Percentiles rank a stretch among this genome's conserved stretches.
Conservation (phyloP, 2,888 invertebrate genomes). For the Papilio gigon region DNA sequence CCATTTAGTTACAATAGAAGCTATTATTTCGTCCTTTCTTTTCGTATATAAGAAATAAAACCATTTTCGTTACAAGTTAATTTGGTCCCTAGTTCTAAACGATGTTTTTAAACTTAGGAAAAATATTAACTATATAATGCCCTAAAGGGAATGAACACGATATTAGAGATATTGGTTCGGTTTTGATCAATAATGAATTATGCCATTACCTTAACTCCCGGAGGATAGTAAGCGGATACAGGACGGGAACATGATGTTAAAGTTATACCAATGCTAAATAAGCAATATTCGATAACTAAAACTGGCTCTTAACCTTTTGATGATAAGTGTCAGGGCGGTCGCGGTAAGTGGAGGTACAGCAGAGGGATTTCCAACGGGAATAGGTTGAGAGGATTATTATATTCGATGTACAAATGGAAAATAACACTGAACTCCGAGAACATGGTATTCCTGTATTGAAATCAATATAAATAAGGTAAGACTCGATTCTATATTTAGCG, state of each 20-base stretch:
- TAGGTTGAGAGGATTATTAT: slow-evolving; percentile 52
- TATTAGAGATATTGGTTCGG: slow-evolving; percentile 17
- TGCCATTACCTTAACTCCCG: slow-evolving; percentile 34
- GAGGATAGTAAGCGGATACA: slow-evolving; percentile 34
- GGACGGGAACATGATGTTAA: slow-evolving; percentile 37
- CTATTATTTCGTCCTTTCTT: no score
- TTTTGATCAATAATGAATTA: slow-evolving; percentile 26
- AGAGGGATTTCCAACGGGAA: slow-evolving; percentile 51
- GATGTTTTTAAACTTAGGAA: not conserved
- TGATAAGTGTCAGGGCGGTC: slow-evolving; percentile 46
- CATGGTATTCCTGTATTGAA: slow-evolving; percentile 33
- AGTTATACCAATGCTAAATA: slow-evolving; percentile 46
- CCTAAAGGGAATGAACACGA: slow-evolving; percentile 5
- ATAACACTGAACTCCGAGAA: slow-evolving; percentile 21
- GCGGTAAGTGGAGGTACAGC: slow-evolving; percentile 55
- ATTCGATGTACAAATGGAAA: slow-evolving; percentile 33
- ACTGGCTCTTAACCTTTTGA: slow-evolving; percentile 51
- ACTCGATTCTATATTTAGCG: not conserved
- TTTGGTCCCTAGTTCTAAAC: not conserved
- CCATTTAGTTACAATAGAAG: no score
- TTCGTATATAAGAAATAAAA: no score
- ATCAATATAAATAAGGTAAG: slow-evolving; percentile 6
- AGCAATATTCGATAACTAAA: slow-evolving; percentile 46
- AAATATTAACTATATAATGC: not conserved
- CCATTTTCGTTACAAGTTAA: no score